These are phyloP conservation scores for Drosophila quinaria DNA, from an alignment of 2,888 invertebrate genomes.

Conservation along the genomic window DNA sequence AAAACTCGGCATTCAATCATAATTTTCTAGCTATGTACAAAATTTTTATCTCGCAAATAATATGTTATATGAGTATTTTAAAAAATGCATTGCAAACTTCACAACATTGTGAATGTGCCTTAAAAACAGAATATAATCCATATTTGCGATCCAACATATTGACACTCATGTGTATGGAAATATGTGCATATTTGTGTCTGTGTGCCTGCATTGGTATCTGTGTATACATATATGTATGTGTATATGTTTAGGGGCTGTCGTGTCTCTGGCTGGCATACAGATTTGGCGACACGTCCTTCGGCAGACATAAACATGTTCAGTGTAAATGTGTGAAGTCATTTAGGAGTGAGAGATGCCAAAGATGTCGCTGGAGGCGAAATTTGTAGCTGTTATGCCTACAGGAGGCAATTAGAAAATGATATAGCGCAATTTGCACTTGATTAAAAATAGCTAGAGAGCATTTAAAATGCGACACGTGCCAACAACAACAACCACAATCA, in stretches of 20 bases:
- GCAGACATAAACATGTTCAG: conserved; percentile 52
- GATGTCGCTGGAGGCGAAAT: conserved; percentile 14
- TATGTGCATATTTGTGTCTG: background rate
- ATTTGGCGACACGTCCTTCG: conserved; percentile 55
- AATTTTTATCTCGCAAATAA: too few species aligned
- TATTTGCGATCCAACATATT: conserved; percentile 36
- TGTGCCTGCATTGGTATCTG: too few species aligned
- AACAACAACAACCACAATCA: background rate
- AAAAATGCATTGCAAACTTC: background rate
- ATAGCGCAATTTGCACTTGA: conserved; percentile 66
- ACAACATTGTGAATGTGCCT: background rate
- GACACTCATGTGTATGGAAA: conserved; percentile 17
- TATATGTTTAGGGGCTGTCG: conserved; percentile 1
- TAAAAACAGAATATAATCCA: background rate
- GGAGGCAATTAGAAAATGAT: conserved; percentile 76
- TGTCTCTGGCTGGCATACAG: conserved; percentile 38
- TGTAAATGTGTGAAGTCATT: conserved; percentile 65
- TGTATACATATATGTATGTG: background rate
- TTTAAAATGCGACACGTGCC: conserved; percentile 35
- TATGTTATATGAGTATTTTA: too few species aligned
- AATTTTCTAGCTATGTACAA: too few species aligned
- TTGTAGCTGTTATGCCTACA: conserved; percentile 17
- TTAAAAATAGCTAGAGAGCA: conserved; percentile 55
- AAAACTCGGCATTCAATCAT: too few species aligned
- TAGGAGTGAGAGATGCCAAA: conserved; percentile 30